These are phyloP conservation scores for Nerophis ophidion DNA, from an alignment of 2,113 vertebrate species.

Conservation along the genomic window DNA sequence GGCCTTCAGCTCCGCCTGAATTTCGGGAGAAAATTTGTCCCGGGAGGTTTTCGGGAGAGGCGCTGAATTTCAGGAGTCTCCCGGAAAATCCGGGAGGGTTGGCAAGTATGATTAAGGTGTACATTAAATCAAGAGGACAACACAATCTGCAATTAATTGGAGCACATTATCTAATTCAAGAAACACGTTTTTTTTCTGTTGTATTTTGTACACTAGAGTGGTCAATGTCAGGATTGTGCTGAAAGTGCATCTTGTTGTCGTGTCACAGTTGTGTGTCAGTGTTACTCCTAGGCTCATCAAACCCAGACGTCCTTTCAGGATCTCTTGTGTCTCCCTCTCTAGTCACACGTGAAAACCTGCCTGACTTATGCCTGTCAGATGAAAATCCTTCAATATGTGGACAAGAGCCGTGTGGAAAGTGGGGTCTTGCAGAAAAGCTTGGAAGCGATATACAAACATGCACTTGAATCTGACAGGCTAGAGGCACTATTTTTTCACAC, in stretches of 20 bases:
- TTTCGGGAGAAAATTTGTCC: too few relatives aligned
- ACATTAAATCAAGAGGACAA: too few relatives aligned
- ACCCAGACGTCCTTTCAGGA: constrained; percentile 57
- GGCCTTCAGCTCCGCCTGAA: too few relatives aligned
- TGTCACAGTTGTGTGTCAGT: constrained; percentile 41
- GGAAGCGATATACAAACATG: constrained; percentile 17
- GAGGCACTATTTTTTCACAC: constrained; percentile 51
- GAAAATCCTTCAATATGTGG: constrained; percentile 50
- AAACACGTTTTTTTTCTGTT: not conserved
- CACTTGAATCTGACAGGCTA: constrained; percentile 80
- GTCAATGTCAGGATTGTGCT: constrained; percentile 6
- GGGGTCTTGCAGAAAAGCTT: constrained; percentile 31
- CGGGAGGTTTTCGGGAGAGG: too few relatives aligned
- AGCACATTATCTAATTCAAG: not conserved
- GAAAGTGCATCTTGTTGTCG: constrained; percentile 37
- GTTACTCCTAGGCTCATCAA: constrained; percentile 56
- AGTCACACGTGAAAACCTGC: constrained; percentile 58
- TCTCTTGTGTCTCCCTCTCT: constrained; percentile 42
- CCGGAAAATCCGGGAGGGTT: too few relatives aligned
- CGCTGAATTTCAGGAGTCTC: too few relatives aligned
- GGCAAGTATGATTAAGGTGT: too few relatives aligned
- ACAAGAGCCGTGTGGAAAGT: constrained; percentile 25
- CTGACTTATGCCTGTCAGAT: constrained; percentile 61
- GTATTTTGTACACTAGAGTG: not conserved
- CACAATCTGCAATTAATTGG: not conserved